Percentiles rank a stretch among this genome's conserved stretches.
Conservation (phyloP, 2,888 invertebrate genomes). For the Falcaria lacertinaria region DNA sequence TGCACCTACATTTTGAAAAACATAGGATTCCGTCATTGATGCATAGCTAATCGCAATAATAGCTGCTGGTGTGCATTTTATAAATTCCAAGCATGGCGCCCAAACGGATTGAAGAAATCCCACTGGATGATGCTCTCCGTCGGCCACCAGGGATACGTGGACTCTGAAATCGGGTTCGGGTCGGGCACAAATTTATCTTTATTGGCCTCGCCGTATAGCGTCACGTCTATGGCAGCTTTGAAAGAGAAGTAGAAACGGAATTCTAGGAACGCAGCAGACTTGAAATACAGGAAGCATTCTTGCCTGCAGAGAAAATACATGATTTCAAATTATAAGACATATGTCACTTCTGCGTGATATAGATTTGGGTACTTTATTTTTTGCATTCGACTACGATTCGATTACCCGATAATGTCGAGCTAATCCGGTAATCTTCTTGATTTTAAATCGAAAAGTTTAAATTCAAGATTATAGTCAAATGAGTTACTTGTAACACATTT, state of each 20-base stretch:
- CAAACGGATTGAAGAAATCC: neutral
- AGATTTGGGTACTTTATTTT: too few relatives aligned
- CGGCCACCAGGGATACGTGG: constrained; percentile 35
- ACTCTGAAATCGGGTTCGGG: constrained; percentile 25
- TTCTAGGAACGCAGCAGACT: constrained; percentile 43
- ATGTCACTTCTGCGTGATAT: too few relatives aligned
- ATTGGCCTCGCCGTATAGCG: constrained; percentile 36
- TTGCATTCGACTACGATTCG: too few relatives aligned
- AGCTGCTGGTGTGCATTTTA: neutral
- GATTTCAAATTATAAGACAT: neutral
- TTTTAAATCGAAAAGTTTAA: too few relatives aligned
- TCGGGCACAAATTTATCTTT: constrained; percentile 18
- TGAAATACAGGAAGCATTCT: constrained; percentile 52
- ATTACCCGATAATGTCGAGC: too few relatives aligned
- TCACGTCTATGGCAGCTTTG: constrained; percentile 33
- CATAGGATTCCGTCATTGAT: too few relatives aligned
- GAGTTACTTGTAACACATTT: too few relatives aligned
- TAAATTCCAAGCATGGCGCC: neutral
- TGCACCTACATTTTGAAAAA: too few relatives aligned
- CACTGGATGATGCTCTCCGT: constrained; percentile 14
- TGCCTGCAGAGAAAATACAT: constrained; percentile 24
- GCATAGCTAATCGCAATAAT: too few relatives aligned
- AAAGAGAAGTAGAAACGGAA: constrained; percentile 52
- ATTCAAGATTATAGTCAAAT: too few relatives aligned
- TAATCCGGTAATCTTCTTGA: too few relatives aligned